Percentiles rank a stretch among this genome's conserved stretches.
phyloP scores from a whole-genome alignment of 2,797 vertebrate genomes.

The Phrynocephalus vlangalii region DNA sequence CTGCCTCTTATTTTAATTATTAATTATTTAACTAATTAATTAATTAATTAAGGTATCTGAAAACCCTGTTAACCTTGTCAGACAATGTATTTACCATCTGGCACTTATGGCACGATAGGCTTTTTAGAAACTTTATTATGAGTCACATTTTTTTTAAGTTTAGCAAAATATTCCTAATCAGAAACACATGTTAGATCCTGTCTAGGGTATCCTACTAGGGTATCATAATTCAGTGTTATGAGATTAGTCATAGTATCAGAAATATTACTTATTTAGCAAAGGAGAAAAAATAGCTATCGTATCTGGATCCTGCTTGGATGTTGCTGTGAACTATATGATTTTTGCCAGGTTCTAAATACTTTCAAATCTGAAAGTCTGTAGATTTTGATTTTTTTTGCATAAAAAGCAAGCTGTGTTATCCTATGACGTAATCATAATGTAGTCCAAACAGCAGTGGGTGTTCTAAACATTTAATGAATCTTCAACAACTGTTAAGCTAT shows the following conservation, averaged over 20 bases:
- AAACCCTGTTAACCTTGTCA: slow-evolving; percentile 76
- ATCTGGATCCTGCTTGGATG: not conserved
- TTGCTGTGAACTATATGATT: not conserved
- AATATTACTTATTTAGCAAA: slow-evolving; percentile 50
- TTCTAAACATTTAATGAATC: not conserved
- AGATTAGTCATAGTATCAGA: slow-evolving; percentile 33
- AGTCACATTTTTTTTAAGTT: slow-evolving; percentile 77
- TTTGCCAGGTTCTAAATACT: not conserved
- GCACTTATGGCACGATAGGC: slow-evolving; percentile 73
- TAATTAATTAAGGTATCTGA: slow-evolving; percentile 72
- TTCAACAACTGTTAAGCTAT: not conserved
- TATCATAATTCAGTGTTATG: slow-evolving; percentile 18
- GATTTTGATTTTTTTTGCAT: not conserved
- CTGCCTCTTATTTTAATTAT: slow-evolving; percentile 76
- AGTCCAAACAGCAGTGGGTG: not conserved
- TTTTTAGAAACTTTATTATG: slow-evolving; percentile 77
- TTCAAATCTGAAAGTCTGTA: not conserved
- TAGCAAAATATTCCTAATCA: slow-evolving; percentile 68
- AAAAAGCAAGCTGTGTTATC: not conserved
- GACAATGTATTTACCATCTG: slow-evolving; percentile 77
- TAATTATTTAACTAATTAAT: slow-evolving; percentile 55
- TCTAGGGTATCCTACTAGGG: slow-evolving; percentile 65
- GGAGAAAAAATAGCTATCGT: slow-evolving; percentile 39
- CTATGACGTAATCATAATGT: not conserved
- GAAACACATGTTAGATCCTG: slow-evolving; percentile 60